Conservation (phyloP, 2,888 invertebrate species). For the Schrankia costaestrigalis region DNA sequence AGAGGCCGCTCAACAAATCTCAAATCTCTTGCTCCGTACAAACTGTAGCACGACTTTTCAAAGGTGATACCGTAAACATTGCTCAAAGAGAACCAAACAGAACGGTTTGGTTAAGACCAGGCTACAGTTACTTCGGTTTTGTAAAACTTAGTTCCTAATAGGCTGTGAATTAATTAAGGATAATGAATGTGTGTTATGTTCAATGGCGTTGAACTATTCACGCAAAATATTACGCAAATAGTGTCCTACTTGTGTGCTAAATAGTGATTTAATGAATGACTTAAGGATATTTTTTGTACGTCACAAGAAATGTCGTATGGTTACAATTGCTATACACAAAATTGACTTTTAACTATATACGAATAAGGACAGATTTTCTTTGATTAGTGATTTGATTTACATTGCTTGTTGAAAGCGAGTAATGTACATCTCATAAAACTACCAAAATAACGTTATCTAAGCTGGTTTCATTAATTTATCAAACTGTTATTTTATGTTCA, state of each 20-base stretch:
- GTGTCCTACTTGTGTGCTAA: slow-evolving; percentile 10
- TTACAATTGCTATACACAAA: too few species aligned
- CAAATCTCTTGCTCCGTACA: slow-evolving; percentile 67
- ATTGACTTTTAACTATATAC: too few species aligned
- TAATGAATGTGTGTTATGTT: slow-evolving; percentile 12
- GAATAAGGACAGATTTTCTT: too few species aligned
- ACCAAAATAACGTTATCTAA: too few species aligned
- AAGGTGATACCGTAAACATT: slow-evolving; percentile 58
- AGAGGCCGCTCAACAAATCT: slow-evolving; percentile 45
- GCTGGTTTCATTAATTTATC: too few species aligned
- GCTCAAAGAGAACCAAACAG: slow-evolving; percentile 64
- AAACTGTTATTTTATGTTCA: too few species aligned
- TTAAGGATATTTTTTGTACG: too few species aligned
- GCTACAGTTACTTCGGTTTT: slow-evolving; percentile 67
- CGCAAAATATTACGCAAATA: slow-evolving; percentile 11
- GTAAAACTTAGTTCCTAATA: slow-evolving; percentile 69
- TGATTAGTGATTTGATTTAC: too few species aligned
- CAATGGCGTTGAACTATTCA: slow-evolving; percentile 21
- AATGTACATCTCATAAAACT: too few species aligned
- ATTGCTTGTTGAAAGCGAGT: too few species aligned
- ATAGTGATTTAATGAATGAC: slow-evolving; percentile 4
- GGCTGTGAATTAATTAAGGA: slow-evolving; percentile 51
- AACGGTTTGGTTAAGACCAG: slow-evolving; percentile 59
- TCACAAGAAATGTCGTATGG: too few species aligned
- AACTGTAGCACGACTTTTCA: slow-evolving; percentile 54